A percentile compares a stretch with the other conserved stretches of the same genome.
These are phyloP conservation scores for Seladonia tumulorum DNA, from an alignment of 2,888 invertebrate genomes.

Conservation along the genomic window DNA sequence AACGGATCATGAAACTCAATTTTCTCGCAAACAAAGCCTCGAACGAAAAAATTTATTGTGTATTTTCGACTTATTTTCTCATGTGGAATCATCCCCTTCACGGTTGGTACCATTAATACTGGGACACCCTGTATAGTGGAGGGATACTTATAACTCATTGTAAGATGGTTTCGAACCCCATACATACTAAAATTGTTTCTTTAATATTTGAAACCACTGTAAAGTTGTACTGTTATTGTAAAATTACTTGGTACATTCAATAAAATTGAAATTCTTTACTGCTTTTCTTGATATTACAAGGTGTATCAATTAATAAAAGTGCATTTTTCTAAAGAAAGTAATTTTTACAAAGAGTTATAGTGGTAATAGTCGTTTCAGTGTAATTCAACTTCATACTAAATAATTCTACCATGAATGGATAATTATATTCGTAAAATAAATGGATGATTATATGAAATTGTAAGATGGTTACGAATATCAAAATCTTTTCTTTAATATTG, in stretches of 20 bases:
- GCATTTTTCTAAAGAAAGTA: background rate
- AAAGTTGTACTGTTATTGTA: background rate
- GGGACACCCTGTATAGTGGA: too few species aligned
- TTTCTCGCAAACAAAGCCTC: too few species aligned
- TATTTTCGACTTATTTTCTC: too few species aligned
- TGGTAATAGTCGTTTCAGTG: too few species aligned
- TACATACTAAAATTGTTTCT: background rate
- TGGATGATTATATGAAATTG: background rate
- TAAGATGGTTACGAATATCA: background rate
- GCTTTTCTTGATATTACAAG: background rate
- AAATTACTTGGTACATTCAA: background rate
- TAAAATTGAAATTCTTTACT: background rate
- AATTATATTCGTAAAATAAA: background rate
- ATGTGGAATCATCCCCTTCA: too few species aligned
- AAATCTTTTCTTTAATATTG: background rate
- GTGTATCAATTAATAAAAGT: background rate
- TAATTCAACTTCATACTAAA: too few species aligned
- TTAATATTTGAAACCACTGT: background rate
- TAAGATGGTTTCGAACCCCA: background rate
- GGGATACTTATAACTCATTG: too few species aligned
- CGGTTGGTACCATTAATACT: too few species aligned
- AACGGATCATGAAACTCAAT: too few species aligned
- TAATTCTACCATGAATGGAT: too few species aligned
- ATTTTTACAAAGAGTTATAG: background rate
- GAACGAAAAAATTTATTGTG: too few species aligned